phyloP scores from a whole-genome alignment of 1,140 invertebrate species.

The Drosophila repletoides region DNA sequence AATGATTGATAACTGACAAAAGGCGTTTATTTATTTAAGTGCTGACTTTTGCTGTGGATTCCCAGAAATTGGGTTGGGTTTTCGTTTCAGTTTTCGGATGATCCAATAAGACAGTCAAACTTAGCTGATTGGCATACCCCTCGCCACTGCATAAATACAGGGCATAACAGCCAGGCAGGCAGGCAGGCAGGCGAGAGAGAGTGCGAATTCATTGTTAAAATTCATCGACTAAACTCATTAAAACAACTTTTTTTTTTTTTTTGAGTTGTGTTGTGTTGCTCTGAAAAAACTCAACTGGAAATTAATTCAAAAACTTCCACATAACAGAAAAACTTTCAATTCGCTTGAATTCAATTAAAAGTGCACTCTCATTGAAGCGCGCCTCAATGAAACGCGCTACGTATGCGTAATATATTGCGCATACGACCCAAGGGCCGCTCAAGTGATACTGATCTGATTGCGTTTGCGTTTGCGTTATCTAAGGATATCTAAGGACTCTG shows the following conservation, averaged over 20 bases:
- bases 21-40: conserved; percentile 4
- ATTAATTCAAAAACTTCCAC: conserved; percentile 63
- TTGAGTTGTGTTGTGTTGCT: too few relatives aligned
- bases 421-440: conserved; percentile 57
- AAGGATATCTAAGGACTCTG: neutral
- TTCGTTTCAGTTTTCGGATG: too few relatives aligned
- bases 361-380: conserved; percentile 51
- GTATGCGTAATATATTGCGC: conserved; percentile 61
- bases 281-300: conserved; percentile 53
- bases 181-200: neutral
- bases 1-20: conserved; percentile 58
- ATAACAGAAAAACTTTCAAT: conserved; percentile 56
- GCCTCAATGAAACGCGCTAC: conserved; percentile 5
- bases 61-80: conserved; percentile 21
- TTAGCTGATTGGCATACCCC: conserved; percentile 1
- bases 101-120: neutral
- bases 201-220: conserved; percentile 51
- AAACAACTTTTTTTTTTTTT: conserved; percentile 63
- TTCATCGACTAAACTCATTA: conserved; percentile 70
- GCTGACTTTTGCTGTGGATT: conserved; percentile 1
- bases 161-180: neutral
- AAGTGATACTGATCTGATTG: conserved; percentile 28
- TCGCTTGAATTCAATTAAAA: conserved; percentile 69
- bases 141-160: neutral
- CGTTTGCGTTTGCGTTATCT: conserved; percentile 4